Evolutionary conservation across 2,797 vertebrate species (phyloP), one percentile per base, ranked within the genome.

Genomic region (Lindbergichthys nudifrons): DNA sequence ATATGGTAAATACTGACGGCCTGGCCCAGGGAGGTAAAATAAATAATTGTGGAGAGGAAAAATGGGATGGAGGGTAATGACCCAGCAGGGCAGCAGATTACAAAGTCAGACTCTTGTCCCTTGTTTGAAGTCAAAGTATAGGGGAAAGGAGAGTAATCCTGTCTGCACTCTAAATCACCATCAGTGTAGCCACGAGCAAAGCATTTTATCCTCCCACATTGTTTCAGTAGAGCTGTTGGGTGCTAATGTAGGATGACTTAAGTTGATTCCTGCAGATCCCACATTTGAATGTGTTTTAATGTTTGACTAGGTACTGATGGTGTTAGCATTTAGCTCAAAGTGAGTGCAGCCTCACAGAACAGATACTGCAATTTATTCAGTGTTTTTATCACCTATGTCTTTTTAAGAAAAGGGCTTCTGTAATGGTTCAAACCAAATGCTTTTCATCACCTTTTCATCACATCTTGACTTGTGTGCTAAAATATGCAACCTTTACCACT

Each of bases 1-100:
- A 91, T 87, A 86, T 87, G 86, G 82, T 92, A 90, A 92, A 92
- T 90, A 90, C 78, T 62, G 78, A 90, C 47, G 42, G 87, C 90
- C 86, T 87, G 80, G 81, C 77, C 79, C 70, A 79, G 71, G 75
- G 84, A 87, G 74, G 45, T 65, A 56, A 81, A 85, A 91, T 89
- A 90, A 92, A 89, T 87, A 77, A 60, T 69, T 75, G 75, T 47
- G 70, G 78, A 80, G 75, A 73, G 72, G 65, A 72, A n/a, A n/a
- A 63, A 46, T 52, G 47, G 77, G 63, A 69, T 71, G 64, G 75
- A 78, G 77, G 65, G 68, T 47, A 79, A 85, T 80, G 73, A 85
- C 80, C 74, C 80, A 76, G 58, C 64, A 65, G 53, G 62, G 64
- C 65, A 85, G 80, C 65, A 73, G 73, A 83, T 83, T 84, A 84